These are phyloP conservation scores for Desoria tigrina DNA, from an alignment of 2,888 invertebrate genomes.

Conservation along the genomic window DNA sequence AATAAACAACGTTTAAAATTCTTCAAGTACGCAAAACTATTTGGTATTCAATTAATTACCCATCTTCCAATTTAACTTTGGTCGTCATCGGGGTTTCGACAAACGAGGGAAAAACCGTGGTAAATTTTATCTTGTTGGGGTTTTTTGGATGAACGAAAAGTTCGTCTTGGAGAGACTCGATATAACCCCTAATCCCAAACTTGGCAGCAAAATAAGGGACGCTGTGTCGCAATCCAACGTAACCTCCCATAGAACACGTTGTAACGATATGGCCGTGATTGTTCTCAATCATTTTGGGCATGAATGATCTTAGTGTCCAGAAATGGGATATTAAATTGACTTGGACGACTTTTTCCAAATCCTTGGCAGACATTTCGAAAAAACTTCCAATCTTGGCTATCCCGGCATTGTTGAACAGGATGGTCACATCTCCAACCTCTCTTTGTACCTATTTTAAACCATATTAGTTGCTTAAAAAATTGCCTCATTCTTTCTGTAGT, in stretches of 20 bases:
- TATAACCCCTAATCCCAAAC: slow-evolving; percentile 34
- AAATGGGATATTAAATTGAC: slow-evolving; percentile 45
- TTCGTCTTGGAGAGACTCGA: slow-evolving; percentile 30
- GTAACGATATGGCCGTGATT: slow-evolving; percentile 43
- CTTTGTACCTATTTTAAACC: slow-evolving; percentile 21
- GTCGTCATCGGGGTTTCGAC: slow-evolving; percentile 1
- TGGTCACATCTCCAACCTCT: slow-evolving; percentile 36
- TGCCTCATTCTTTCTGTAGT: background rate
- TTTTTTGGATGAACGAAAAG: slow-evolving; percentile 24
- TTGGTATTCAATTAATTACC: slow-evolving; percentile 2
- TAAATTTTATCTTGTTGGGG: slow-evolving; percentile 6
- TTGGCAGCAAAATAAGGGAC: slow-evolving; percentile 40
- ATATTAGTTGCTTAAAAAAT: background rate
- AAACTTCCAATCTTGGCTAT: slow-evolving; percentile 28
- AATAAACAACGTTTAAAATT: too few relatives aligned
- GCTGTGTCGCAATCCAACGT: slow-evolving; percentile 14
- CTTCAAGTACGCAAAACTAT: background rate
- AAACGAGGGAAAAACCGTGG: slow-evolving; percentile 12
- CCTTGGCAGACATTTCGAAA: slow-evolving; percentile 27
- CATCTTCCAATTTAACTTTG: background rate
- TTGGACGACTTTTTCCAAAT: slow-evolving; percentile 37
- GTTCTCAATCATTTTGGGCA: slow-evolving; percentile 42
- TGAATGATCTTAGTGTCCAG: slow-evolving; percentile 44
- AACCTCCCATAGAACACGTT: slow-evolving; percentile 34
- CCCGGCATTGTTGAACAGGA: slow-evolving; percentile 48